phyloP scores from a whole-genome alignment of 53 echinoderm and acorn worm species.

The Holothuria scabra region DNA sequence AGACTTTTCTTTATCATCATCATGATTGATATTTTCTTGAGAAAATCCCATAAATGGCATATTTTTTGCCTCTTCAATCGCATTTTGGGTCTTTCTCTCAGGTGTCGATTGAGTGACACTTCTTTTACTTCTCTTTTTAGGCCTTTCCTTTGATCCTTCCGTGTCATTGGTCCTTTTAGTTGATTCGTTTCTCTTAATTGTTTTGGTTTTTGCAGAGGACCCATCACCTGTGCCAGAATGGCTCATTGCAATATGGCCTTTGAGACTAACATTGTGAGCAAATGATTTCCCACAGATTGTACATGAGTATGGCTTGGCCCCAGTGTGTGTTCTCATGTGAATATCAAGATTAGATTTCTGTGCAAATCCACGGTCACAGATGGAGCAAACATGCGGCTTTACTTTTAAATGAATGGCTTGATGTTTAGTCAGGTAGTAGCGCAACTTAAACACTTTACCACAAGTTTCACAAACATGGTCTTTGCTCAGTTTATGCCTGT shows the following conservation, averaged over 20 bases:
- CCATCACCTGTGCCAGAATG: neutral
- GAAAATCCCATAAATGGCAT: no score
- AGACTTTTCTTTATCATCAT: no score
- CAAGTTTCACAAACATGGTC: slow-evolving; percentile 72
- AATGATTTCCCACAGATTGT: slow-evolving; percentile 69
- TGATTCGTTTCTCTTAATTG: no score
- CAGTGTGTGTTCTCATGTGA: slow-evolving; percentile 81
- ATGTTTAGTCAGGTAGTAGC: slow-evolving; percentile 72
- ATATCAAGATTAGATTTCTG: slow-evolving; percentile 82
- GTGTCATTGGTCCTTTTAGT: no score
- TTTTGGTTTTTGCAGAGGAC: no score
- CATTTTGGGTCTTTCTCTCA: no score
- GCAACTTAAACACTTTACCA: slow-evolving; percentile 74
- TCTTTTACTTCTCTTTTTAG: no score
- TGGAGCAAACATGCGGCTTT: slow-evolving; percentile 65
- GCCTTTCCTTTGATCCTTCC: no score
- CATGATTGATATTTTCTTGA: no score
- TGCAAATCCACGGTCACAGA: slow-evolving; percentile 70
- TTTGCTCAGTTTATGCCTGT: slow-evolving; percentile 63
- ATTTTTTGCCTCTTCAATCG: no score
- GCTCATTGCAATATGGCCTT: slow-evolving; percentile 27
- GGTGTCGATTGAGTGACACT: no score
- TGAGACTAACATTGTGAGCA: slow-evolving; percentile 77
- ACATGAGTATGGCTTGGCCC: slow-evolving; percentile 72
- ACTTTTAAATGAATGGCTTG: slow-evolving; percentile 71